Percentiles rank a stretch among this genome's conserved stretches.
These are phyloP conservation scores for Leptobrachium leishanense DNA, from an alignment of 2,113 vertebrate species.

Conservation along the genomic window DNA sequence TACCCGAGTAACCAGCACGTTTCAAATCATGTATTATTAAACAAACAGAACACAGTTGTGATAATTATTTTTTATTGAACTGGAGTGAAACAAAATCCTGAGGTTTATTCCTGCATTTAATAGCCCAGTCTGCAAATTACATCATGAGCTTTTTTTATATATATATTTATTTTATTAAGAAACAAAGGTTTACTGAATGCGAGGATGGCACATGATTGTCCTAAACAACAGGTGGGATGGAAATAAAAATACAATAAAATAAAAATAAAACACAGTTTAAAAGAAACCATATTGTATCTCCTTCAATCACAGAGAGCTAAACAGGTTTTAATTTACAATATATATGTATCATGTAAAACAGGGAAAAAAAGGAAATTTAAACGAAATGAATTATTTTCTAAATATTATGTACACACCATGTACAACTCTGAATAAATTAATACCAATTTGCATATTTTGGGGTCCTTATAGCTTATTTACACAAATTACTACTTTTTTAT, in stretches of 20 bases:
- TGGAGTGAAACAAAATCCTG: slow-evolving; percentile 90
- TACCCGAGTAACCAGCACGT: slow-evolving; percentile 84
- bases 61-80: slow-evolving; percentile 67
- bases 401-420: slow-evolving; percentile 97
- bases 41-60: slow-evolving; percentile 66
- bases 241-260: slow-evolving; percentile 72
- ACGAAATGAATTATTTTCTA: slow-evolving; percentile 87
- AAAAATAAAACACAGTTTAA: slow-evolving; percentile 66
- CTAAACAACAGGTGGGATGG: slow-evolving; percentile 71
- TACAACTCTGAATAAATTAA: slow-evolving; percentile 99
- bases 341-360: slow-evolving; percentile 87
- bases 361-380: slow-evolving; percentile 63
- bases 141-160: slow-evolving; percentile 30
- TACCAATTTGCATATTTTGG: slow-evolving; percentile 98
- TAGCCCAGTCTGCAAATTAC: slow-evolving; percentile 60
- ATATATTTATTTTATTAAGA: neutral
- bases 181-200: slow-evolving; percentile 44
- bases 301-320: slow-evolving; percentile 84
- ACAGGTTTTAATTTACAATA: slow-evolving; percentile 89
- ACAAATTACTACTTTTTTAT: slow-evolving; percentile 95
- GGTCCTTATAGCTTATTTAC: slow-evolving; percentile 97
- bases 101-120: slow-evolving; percentile 76
- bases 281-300: slow-evolving; percentile 65
- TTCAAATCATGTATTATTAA: slow-evolving; percentile 75
- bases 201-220: slow-evolving; percentile 78